These are phyloP conservation scores for Alauda arvensis DNA, from an alignment of 2,797 vertebrate genomes.

Conservation along the genomic window DNA sequence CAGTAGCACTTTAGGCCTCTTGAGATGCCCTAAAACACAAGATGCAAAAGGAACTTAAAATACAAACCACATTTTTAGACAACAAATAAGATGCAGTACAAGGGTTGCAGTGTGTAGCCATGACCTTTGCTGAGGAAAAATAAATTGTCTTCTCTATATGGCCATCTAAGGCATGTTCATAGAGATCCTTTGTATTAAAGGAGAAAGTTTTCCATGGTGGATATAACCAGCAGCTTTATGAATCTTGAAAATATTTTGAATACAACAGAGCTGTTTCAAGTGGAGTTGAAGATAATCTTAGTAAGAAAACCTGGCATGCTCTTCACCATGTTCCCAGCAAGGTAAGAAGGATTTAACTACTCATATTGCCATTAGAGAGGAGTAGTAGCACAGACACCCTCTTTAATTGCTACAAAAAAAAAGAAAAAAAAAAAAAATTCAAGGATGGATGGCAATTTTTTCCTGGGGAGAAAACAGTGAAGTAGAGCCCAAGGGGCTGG, in stretches of 20 bases:
- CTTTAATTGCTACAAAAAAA: background rate
- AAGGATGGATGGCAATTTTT: background rate
- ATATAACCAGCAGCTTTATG: background rate
- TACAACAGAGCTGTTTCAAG: background rate
- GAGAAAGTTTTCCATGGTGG: background rate
- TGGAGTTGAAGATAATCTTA: background rate
- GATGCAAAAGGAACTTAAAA: background rate
- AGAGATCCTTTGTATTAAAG: background rate
- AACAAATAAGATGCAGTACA: background rate
- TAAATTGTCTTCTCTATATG: background rate
- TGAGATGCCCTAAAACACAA: background rate
- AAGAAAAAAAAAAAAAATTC: background rate
- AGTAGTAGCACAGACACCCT: background rate
- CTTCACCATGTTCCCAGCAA: background rate
- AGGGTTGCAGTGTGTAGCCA: background rate
- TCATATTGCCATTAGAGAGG: background rate
- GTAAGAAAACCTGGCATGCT: rapidly evolving
- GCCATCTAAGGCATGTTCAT: background rate
- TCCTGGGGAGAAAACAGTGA: rapidly evolving
- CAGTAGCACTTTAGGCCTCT: background rate
- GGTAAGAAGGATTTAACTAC: background rate
- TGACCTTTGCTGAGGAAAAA: background rate
- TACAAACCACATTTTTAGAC: background rate
- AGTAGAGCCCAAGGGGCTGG: background rate
- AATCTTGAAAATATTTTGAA: background rate